Evolutionary conservation across 2,113 vertebrate species (phyloP).

Genomic region (Plecotus auritus): DNA sequence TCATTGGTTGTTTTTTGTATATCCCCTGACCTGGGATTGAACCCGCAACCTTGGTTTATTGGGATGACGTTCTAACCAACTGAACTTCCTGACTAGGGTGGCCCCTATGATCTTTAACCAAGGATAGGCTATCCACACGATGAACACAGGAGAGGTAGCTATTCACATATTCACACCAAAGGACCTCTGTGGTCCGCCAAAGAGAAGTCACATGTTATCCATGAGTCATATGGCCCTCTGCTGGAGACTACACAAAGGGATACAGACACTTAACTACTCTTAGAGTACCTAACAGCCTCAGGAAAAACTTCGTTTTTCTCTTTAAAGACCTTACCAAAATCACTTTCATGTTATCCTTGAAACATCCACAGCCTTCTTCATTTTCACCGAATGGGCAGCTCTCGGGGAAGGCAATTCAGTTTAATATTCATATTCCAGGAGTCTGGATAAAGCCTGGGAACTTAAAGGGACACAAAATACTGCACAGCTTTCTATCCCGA

Average conservation of each 20-base stretch:
- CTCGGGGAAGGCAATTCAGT: neutral
- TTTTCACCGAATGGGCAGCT: neutral
- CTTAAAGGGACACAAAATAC: neutral
- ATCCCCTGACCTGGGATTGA: no score
- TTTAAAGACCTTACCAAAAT: conserved; percentile 17
- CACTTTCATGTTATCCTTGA: neutral
- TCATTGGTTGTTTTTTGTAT: no score
- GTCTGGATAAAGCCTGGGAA: neutral
- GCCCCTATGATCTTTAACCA: neutral
- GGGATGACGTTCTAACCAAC: neutral
- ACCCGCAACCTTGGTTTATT: neutral
- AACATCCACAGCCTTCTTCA: neutral
- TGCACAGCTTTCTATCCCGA: neutral
- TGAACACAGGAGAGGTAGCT: neutral
- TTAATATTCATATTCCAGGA: neutral
- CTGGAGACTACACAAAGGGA: neutral
- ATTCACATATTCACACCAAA: neutral
- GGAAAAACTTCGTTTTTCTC: conserved; percentile 29
- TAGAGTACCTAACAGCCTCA: neutral
- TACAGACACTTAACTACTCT: neutral
- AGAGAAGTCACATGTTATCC: neutral
- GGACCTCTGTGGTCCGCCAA: neutral
- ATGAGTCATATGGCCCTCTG: neutral
- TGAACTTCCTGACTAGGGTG: neutral
- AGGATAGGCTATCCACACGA: neutral